phyloP scores from a whole-genome alignment of 2,113 vertebrate genomes.

The Pimephales promelas region DNA sequence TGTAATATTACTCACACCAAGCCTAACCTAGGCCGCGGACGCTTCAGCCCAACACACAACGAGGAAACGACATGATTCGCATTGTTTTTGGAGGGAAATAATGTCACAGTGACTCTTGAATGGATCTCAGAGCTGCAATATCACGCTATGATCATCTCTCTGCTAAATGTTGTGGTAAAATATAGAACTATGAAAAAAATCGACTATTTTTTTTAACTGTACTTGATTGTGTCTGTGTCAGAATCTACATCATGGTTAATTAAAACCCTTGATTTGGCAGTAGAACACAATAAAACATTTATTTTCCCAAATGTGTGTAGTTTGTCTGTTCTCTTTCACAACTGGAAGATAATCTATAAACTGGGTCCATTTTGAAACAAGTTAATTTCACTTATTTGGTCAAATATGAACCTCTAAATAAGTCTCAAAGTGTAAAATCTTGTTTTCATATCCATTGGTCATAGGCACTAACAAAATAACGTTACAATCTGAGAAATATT shows the following conservation, averaged over 20 bases:
- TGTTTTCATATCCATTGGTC: no score
- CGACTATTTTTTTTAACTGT: slow-evolving; percentile 60
- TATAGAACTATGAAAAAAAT: neutral
- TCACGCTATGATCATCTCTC: no score
- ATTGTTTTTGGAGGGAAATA: no score
- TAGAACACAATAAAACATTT: slow-evolving; percentile 26
- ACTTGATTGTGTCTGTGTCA: slow-evolving; percentile 11
- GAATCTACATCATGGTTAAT: neutral
- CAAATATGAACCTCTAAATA: no score
- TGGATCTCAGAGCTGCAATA: neutral
- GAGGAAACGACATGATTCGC: neutral
- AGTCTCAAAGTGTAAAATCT: no score
- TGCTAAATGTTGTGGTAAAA: neutral
- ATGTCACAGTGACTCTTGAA: neutral
- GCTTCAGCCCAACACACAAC: neutral
- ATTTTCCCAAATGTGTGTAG: slow-evolving; percentile 47
- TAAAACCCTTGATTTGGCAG: neutral
- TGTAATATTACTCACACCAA: neutral
- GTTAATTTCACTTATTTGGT: no score
- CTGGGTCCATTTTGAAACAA: no score
- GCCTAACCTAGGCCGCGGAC: neutral
- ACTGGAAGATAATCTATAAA: neutral
- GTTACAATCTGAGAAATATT: no score
- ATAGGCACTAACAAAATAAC: no score
- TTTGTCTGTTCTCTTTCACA: neutral